Conservation (phyloP, 2,113 vertebrate genomes). For the Lepisosteus oculatus region DNA sequence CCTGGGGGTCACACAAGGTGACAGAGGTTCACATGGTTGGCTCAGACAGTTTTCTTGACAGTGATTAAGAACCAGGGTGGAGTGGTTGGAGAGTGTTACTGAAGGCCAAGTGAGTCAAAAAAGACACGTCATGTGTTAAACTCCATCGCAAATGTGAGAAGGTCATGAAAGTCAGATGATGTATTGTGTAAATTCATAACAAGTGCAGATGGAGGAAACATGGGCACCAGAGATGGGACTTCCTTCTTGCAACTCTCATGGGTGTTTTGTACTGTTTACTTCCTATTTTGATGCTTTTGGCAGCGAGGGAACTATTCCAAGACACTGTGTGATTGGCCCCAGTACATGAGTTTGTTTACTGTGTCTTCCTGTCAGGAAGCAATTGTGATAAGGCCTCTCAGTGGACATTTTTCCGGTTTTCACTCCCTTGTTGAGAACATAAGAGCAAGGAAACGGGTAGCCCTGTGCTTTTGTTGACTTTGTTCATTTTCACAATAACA, state of each 20-base stretch:
- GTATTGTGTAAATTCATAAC: conserved; percentile 49
- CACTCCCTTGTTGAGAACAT: conserved; percentile 51
- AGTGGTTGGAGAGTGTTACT: background rate
- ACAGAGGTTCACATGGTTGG: background rate
- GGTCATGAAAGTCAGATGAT: conserved; percentile 36
- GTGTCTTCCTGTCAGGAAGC: conserved; percentile 71
- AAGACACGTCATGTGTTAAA: conserved; percentile 4
- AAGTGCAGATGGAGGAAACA: conserved; percentile 61
- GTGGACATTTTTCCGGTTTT: conserved; percentile 59
- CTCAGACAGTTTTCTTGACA: conserved; percentile 4
- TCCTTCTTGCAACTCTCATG: conserved; percentile 66
- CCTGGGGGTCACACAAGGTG: background rate
- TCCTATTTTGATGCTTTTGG: conserved; percentile 74
- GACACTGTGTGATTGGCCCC: conserved; percentile 50
- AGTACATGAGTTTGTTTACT: conserved; percentile 61
- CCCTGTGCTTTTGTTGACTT: conserved; percentile 56
- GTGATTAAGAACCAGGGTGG: background rate
- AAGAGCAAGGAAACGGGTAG: conserved; percentile 64
- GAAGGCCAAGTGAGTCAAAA: background rate
- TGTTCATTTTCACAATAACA: conserved; percentile 42
- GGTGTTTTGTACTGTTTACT: conserved; percentile 70
- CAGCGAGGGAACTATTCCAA: conserved; percentile 59
- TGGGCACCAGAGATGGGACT: conserved; percentile 36
- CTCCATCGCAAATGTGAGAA: conserved; percentile 31
- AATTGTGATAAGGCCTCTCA: conserved; percentile 74